Evolutionary conservation across 2,797 vertebrate genomes (phyloP), one percentile per base, ranked within the genome.

Genomic region (Balearica regulorum): DNA sequence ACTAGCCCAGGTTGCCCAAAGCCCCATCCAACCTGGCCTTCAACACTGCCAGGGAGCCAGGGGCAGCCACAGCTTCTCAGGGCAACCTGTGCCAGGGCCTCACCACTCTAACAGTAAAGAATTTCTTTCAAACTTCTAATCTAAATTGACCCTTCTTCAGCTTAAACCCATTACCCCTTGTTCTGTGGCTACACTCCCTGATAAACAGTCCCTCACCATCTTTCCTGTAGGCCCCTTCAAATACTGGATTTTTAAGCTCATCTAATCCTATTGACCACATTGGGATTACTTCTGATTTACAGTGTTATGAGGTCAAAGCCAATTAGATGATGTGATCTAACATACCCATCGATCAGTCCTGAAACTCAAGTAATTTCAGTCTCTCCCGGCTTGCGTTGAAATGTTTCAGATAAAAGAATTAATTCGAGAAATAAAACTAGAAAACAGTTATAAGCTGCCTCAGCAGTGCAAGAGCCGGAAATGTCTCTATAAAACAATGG

Each of bases 391-490:
- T 89, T 41, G 20, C 20, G 5, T 43, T 31, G 44, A 71, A 86
- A 66, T 39, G 58, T 46, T 78, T 58, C 57, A 77, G 48, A 78
- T 64, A 49, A 68, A 93, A 90, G 28, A 66, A 89, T 81, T 60
- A 70, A 51, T 14, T 14, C 29, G 54, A 93, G n/a, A 89, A 90
- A 81, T 83, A 79, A 73, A 81, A 83, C 48, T 70, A 89, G 92
- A 95, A 90, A 96, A 81, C 51, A 86, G 70, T 33, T 96, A 69
- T 18, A 72, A 96, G 44, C 44, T 95, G 41, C 15, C 70, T 91
- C 73, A 87, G 91, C 73, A 54, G 53, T 51, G 41, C 3, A 8
- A 96, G 83, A 76, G 94, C 87, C 55, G 96, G 97, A 98, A 97
- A 93, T 78, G 68, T 80, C 93, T 84, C 73, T 91, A 31, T 87